These are phyloP conservation scores for Heliconius cydno DNA, from an alignment of 2,888 invertebrate genomes.

Conservation along the genomic window DNA sequence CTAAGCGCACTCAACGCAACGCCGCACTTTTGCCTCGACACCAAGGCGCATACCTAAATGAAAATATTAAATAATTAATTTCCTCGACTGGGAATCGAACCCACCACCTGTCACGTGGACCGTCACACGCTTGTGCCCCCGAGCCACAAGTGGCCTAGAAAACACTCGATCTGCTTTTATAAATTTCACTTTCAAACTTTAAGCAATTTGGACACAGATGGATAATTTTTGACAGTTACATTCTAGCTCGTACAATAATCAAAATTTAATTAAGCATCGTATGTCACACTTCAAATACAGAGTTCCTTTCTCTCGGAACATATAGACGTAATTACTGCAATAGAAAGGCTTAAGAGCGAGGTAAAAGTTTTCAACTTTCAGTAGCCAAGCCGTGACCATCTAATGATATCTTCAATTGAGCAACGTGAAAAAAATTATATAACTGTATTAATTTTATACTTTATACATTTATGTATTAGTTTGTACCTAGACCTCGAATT, in stretches of 20 bases:
- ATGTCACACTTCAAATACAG: conserved; percentile 52
- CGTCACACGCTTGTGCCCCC: too few species aligned
- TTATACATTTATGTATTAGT: background rate
- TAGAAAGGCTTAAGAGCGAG: conserved; percentile 57
- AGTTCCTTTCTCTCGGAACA: conserved; percentile 72
- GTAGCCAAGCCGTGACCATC: conserved; percentile 29
- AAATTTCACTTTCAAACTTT: conserved; percentile 18
- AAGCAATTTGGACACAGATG: background rate
- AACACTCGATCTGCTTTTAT: conserved; percentile 4
- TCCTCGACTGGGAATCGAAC: too few species aligned
- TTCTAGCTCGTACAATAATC: background rate
- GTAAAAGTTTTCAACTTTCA: conserved; percentile 44
- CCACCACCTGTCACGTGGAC: too few species aligned
- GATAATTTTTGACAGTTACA: conserved; percentile 14
- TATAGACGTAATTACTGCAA: conserved; percentile 54
- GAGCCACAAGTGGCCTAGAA: too few species aligned
- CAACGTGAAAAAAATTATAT: background rate
- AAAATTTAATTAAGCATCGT: conserved; percentile 14
- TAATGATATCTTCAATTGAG: conserved; percentile 31
- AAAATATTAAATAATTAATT: too few species aligned
- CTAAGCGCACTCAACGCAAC: too few species aligned
- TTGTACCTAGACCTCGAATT: background rate
- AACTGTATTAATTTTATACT: background rate
- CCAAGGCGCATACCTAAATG: too few species aligned
- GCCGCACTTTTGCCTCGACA: too few species aligned